Conservation (phyloP, 2,113 vertebrate species). For the Hymenochirus boettgeri region DNA sequence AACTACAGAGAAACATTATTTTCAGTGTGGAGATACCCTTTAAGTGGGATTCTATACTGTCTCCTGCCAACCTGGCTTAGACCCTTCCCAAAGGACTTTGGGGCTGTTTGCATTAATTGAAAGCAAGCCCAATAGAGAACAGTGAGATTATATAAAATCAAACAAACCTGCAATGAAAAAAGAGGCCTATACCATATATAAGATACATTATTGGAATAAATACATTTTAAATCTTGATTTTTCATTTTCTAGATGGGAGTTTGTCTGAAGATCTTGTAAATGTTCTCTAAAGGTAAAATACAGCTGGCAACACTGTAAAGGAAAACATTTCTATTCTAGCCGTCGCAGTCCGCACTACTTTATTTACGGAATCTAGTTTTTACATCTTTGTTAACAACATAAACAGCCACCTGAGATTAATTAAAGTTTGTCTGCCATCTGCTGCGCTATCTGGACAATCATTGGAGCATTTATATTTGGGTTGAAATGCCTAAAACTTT, state of each 20-base stretch:
- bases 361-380: slow-evolving; percentile 21
- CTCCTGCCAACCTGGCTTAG: too few species aligned
- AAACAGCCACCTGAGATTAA: slow-evolving; percentile 42
- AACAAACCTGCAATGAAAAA: too few species aligned
- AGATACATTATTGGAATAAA: too few species aligned
- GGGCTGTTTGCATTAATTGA: too few species aligned
- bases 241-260: slow-evolving; percentile 21
- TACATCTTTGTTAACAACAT: slow-evolving; percentile 42
- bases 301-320: slow-evolving; percentile 19
- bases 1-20: too few species aligned
- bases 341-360: slow-evolving; percentile 15
- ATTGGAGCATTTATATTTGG: slow-evolving; percentile 34
- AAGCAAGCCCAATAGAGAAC: too few species aligned
- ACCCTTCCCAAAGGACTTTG: too few species aligned
- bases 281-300: slow-evolving; percentile 21
- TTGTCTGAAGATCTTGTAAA: slow-evolving; percentile 20
- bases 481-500: slow-evolving; percentile 14
- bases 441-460: slow-evolving; percentile 29
- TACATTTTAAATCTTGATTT: slow-evolving; percentile 3
- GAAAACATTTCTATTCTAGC: neutral
- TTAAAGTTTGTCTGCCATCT: slow-evolving; percentile 39
- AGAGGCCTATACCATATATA: too few species aligned
- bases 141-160: too few species aligned
- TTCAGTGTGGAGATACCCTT: too few species aligned
- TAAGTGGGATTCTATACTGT: too few species aligned